A percentile compares a stretch with the other conserved stretches of the same genome.
phyloP scores from a whole-genome alignment of 2,888 invertebrate species.

The Frankliniella intonsa region DNA sequence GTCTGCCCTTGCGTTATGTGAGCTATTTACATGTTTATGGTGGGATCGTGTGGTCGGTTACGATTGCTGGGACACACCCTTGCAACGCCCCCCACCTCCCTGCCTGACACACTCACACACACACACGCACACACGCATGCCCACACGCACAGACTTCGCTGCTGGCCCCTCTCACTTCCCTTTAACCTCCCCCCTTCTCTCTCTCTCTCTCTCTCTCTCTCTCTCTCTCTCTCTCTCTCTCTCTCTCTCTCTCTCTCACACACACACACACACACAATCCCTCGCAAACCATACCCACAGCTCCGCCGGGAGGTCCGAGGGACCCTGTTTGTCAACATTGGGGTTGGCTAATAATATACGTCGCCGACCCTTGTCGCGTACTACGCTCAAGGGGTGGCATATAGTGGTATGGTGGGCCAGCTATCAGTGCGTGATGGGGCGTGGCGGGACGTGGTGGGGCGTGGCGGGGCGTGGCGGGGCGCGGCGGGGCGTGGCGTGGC shows the following conservation, averaged over 20 bases:
- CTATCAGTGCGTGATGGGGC: too few species aligned
- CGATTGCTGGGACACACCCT: constrained; percentile 8
- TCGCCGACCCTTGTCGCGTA: background rate
- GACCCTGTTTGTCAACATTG: background rate
- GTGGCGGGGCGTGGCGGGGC: too few species aligned
- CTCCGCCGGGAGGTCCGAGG: background rate
- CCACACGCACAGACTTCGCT: background rate
- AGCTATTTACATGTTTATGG: constrained; percentile 13
- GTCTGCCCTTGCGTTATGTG: background rate
- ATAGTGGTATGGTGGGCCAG: too few species aligned
- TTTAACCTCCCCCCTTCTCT: background rate
- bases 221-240: too few species aligned
- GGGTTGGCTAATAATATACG: background rate
- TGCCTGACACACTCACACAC: background rate
- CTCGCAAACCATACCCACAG: too few species aligned
- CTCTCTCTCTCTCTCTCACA: too few species aligned
- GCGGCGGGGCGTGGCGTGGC: too few species aligned
- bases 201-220: too few species aligned
- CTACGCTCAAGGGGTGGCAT: background rate
- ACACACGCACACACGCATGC: background rate
- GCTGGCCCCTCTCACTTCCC: background rate
- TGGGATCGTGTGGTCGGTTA: constrained; percentile 2
- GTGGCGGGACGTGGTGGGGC: too few species aligned
- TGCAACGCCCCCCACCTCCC: background rate
- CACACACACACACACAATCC: too few species aligned